Base-by-base conservation (phyloP, 1,140 invertebrate species). In the Medauroidea extradentata region DNA sequence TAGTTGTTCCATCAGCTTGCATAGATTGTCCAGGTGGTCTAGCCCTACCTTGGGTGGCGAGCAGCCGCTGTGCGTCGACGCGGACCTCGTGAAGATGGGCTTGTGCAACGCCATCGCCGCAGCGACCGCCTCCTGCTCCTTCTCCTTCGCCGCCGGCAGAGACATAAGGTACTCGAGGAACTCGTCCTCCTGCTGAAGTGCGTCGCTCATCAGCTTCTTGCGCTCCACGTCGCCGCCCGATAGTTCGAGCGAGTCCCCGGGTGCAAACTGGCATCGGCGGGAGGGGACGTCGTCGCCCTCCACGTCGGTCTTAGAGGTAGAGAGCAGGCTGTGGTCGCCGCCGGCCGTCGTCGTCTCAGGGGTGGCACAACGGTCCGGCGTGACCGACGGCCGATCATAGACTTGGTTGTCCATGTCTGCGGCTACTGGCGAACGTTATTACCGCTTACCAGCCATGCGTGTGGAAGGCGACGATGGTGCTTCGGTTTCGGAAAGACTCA, bases 21-120 rank as follows among this genome's bases (percentile, higher is more conserved):
- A 83, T 3, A 92, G 72, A 60, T 88, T 86, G 63, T 90, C 88
- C 58, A 92, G 69, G 67, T 91, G 89, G 64, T 90, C 87, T 25
- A 92, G 67, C 1, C 80, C 79, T n/a, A 78, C 70, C 50, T 70
- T 67, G n/a, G 53, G 52, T 50, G 29, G 42, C 21, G 13, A 16
- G 14, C 44, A 16, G 23, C 39, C 53, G 14, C 16, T 21, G 19
- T 55, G 41, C 11, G 53, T 25, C 9, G 53, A 39, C 24, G 51
- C 38, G 2, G 63, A 59, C 13, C 42, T 50, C 42, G 43, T 53
- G 7, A 51, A 49, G 2, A 21, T 27, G 4, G 55, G 55, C 39
- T 48, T 44, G 7, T 7, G 39, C 4, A 25, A 19, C n/a, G 21
- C n/a, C 43, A 19, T 25, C 21, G n/a, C 48, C 8, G 48, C 48